These are phyloP conservation scores for Agrochola circellaris DNA, from an alignment of 2,888 invertebrate species.

Conservation along the genomic window DNA sequence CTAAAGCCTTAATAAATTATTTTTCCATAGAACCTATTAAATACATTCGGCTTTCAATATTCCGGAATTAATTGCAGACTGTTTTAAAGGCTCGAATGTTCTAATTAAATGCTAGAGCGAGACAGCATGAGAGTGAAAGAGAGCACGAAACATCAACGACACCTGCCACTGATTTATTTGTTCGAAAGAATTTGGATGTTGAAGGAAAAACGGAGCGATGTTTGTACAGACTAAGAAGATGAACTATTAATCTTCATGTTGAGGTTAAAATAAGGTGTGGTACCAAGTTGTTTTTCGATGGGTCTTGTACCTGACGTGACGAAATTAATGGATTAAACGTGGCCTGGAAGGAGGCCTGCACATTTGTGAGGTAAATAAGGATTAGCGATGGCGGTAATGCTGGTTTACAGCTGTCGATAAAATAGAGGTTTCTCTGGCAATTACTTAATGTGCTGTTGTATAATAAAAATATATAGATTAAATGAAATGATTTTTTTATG, in stretches of 20 bases:
- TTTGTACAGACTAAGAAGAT: slow-evolving; percentile 55
- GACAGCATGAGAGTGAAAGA: slow-evolving; percentile 55
- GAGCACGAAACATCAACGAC: slow-evolving; percentile 72
- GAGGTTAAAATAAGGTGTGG: slow-evolving; percentile 45
- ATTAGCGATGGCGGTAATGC: neutral
- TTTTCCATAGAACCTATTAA: slow-evolving; percentile 62
- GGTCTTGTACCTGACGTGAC: slow-evolving; percentile 27
- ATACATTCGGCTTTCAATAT: slow-evolving; percentile 65
- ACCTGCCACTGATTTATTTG: slow-evolving; percentile 83
- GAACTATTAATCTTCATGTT: slow-evolving; percentile 59
- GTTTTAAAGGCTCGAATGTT: slow-evolving; percentile 63
- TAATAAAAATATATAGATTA: neutral
- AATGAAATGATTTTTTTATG: too few relatives aligned
- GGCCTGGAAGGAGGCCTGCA: neutral
- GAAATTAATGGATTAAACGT: slow-evolving; percentile 44
- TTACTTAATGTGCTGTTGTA: neutral
- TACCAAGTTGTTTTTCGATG: slow-evolving; percentile 38
- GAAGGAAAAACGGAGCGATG: slow-evolving; percentile 68
- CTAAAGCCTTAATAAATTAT: slow-evolving; percentile 54
- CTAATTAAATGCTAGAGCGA: slow-evolving; percentile 69
- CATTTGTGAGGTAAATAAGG: slow-evolving; percentile 24
- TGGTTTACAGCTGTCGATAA: neutral
- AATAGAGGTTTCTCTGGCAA: neutral
- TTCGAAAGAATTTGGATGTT: slow-evolving; percentile 78
- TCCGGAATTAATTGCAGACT: slow-evolving; percentile 67